Evolutionary conservation across 2,797 vertebrate species (phyloP).

Genomic region (Florisuga fusca): DNA sequence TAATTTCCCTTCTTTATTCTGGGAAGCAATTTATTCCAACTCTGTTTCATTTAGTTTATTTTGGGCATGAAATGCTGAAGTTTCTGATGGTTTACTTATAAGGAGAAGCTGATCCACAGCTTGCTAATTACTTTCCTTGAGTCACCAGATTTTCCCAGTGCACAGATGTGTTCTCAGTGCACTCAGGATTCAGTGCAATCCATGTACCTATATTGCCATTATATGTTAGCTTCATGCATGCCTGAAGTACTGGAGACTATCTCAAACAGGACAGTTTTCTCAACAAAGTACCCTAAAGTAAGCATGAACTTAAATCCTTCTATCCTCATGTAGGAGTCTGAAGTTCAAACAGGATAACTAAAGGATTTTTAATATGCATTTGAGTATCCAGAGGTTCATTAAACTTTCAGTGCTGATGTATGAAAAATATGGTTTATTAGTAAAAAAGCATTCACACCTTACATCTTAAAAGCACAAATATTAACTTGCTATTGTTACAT

Average conservation of each 20-base stretch:
- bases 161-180: background rate
- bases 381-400: constrained; percentile 8
- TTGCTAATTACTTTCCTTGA: background rate
- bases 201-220: background rate
- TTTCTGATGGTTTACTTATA: background rate
- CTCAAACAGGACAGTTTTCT: background rate
- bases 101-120: background rate
- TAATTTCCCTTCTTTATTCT: background rate
- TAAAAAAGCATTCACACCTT: constrained; percentile 4
- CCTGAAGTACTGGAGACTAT: background rate
- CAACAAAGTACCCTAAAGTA: background rate
- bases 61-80: background rate
- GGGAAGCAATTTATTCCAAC: background rate
- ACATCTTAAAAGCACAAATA: constrained; percentile 2
- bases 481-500: background rate
- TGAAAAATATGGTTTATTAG: constrained; percentile 23
- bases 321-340: background rate
- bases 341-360: background rate
- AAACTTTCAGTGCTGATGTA: constrained; percentile 18
- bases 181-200: background rate
- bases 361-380: constrained; percentile 11
- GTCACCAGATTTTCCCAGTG: background rate
- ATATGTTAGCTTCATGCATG: background rate
- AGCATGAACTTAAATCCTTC: background rate
- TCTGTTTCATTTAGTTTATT: background rate